phyloP scores from a whole-genome alignment of 1,140 invertebrate genomes.

The Alviniconcha marisindica region DNA sequence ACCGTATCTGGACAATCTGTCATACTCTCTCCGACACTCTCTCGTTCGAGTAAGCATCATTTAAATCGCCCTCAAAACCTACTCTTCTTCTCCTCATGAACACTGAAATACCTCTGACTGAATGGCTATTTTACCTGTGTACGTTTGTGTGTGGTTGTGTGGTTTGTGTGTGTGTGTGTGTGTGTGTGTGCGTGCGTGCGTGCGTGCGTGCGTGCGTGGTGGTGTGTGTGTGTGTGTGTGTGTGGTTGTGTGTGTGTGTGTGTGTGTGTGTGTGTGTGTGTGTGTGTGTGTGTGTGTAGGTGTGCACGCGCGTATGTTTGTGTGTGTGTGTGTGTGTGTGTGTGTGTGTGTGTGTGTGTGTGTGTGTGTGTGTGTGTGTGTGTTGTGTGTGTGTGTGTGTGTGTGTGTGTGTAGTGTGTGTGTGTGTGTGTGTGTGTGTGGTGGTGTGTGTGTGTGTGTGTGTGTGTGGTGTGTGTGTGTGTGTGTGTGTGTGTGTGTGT shows the following conservation, averaged over 20 bases:
- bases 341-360: too few species aligned
- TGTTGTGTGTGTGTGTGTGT: too few species aligned
- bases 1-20: too few species aligned
- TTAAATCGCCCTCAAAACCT: background rate
- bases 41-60: background rate
- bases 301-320: too few species aligned
- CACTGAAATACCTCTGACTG: background rate
- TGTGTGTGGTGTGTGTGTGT: slow-evolving; percentile 9
- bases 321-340: too few species aligned
- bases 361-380: too few species aligned
- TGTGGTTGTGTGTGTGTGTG: background rate
- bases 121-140: background rate
- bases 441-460: background rate
- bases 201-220: background rate
- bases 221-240: background rate
- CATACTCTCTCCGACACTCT: too few species aligned
- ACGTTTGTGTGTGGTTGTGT: background rate
- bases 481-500: background rate
- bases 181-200: background rate
- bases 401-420: too few species aligned
- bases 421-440: too few species aligned
- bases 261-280: background rate
- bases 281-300: background rate
- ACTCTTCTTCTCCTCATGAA: background rate
- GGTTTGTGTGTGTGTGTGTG: background rate